phyloP scores from a whole-genome alignment of 2,113 vertebrate genomes.

The Serinus canaria region DNA sequence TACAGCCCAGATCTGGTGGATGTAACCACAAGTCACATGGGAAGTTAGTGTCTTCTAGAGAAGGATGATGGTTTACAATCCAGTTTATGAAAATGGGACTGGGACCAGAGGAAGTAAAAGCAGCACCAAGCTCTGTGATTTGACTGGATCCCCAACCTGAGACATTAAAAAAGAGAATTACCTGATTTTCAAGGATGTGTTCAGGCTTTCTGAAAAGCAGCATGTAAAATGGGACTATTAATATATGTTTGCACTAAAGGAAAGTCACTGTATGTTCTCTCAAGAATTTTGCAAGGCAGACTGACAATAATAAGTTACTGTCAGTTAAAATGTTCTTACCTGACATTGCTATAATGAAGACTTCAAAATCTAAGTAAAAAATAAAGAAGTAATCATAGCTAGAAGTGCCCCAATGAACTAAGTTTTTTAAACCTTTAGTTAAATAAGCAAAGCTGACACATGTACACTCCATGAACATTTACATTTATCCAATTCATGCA shows the following conservation, averaged over 20 bases:
- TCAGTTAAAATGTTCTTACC: not conserved
- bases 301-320: not conserved
- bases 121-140: not conserved
- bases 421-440: constrained; percentile 26
- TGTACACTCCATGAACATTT: not conserved
- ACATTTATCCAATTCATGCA: not conserved
- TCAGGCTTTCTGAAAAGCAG: not conserved
- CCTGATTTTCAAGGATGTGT: not conserved
- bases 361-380: constrained; percentile 1
- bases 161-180: not conserved
- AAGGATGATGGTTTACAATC: constrained; percentile 32
- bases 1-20: not conserved
- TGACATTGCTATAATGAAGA: not conserved
- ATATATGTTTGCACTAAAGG: not conserved
- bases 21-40: not conserved
- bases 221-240: not conserved
- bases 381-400: not conserved
- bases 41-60: constrained; percentile 11
- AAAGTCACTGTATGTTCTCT: not conserved
- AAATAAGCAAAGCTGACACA: not conserved
- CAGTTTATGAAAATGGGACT: not conserved
- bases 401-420: constrained; percentile 13
- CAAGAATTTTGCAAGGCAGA: not conserved
- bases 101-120: not conserved
- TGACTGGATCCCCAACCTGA: not conserved